Base-by-base conservation (phyloP, 2,113 vertebrate species). In the Sinocyclocheilus rhinocerous region DNA sequence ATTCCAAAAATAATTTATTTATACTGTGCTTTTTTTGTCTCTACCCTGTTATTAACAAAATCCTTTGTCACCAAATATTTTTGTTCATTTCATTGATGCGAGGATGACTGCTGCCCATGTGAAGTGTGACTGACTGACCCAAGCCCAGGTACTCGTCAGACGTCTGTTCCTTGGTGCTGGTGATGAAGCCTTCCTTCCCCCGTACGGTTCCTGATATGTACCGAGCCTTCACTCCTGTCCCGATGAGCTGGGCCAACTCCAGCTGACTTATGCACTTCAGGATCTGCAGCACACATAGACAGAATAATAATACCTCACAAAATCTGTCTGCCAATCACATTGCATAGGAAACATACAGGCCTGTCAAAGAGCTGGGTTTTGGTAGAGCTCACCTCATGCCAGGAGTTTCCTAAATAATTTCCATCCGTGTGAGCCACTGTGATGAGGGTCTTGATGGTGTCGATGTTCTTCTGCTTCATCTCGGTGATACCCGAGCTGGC, bases 181-280 rank as follows among this genome's bases (percentile, higher is more conserved):
- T 89, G 22, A 99, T 93, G 70, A 97, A 96, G 82, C 98, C 98
- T 90, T 99, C 98, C 92, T 96, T 97, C 87, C 97, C 94, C 78
- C 98, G 95, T 45, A 98, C 96, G 0, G 98, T 99, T 90, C 98
- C 97, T 91, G 98, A 99, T 94, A 99, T 99, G 92, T 99, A 99
- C 84, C 98, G 97, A 2, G 97, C 96, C 91, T 99, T 99, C 90
- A 99, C 98, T 89, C 98, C 98, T 0, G 98, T 99, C 85, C 98
- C 98, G 90, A 99, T 99, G 89, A 99, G 95, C 90, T 99, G 98
- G 70, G 98, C 98, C 94, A 99, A 94, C 92, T 99, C 98, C 94
- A 99, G 91, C 79, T 99, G 98, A 95, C 98, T 99, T 93, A 99
- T 99, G 92, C 98, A 99, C 94, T 99, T 99, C 93, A 99, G 92